Base-by-base conservation (phyloP, 2,113 vertebrate species). In the Neogobius melanostomus region DNA sequence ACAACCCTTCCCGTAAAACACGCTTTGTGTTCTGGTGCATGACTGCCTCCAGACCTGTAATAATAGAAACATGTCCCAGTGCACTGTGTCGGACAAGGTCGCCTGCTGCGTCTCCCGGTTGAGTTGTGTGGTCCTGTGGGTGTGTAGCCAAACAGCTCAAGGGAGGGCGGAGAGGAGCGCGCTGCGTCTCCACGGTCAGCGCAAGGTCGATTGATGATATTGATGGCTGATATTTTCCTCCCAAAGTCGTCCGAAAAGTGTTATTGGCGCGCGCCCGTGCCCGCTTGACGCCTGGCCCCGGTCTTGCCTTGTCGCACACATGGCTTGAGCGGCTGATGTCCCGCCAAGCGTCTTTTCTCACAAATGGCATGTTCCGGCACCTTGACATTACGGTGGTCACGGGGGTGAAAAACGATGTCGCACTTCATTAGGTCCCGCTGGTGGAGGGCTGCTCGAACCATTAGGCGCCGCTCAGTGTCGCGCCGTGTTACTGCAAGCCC, bases 401-500 rank as follows among this genome's bases (percentile, higher is more conserved):
- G 66, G 75, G 75, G 82, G 84, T 94, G 91, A 93, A 90, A 92
- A 92, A 94, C 90, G 90, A 92, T 87, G 90, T 92, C 74, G 74
- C 92, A 92, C 88, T 91, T 92, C 93, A 94, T 94, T 94, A 93
- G 89, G 82, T 88, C 89, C 89, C 81, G 82, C 85, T 87, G 89
- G 83, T 82, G 81, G 84, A 85, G 85, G 87, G 83, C 91, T 90
- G 87, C 87, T 91, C 88, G 90, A 92, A 88, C 92, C 93, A 94
- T 94, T 93, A 93, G 90, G 85, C 77, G 74, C 82, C 61, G 82
- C 81, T 51, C 75, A 73, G 76, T 79, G 88, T 90, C 76, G 88
- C 82, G 85, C 88, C 87, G 68, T 92, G 92, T 92, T 91, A 91
- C 93, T 92, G 90, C 92, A 94, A 92, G 92, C 91, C 90, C 89